Evolutionary conservation across 2,113 vertebrate genomes (phyloP).

Genomic region (Cercopithecus mona): DNA sequence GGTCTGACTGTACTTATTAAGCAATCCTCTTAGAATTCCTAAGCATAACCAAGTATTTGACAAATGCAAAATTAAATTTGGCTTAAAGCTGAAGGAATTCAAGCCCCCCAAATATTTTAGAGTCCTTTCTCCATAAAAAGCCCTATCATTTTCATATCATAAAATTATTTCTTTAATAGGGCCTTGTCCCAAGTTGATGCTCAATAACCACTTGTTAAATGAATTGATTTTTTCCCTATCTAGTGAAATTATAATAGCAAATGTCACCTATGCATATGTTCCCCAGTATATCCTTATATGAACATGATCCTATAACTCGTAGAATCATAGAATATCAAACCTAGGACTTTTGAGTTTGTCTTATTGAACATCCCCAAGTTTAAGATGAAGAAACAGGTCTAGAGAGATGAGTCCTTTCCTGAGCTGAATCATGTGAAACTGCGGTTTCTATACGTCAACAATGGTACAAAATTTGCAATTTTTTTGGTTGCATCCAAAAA

Average conservation of each 20-base stretch:
- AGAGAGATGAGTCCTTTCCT: background rate
- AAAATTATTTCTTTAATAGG: background rate
- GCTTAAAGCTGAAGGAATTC: constrained; percentile 31
- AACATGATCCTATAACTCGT: background rate
- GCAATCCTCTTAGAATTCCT: constrained; percentile 55
- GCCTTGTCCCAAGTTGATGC: background rate
- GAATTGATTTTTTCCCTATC: background rate
- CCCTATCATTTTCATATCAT: background rate
- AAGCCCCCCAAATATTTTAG: constrained; percentile 23
- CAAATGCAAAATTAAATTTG: constrained; percentile 47
- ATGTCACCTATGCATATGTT: background rate
- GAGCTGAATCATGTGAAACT: background rate
- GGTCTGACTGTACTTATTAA: constrained; percentile 27
- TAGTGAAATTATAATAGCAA: background rate
- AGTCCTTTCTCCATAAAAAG: background rate
- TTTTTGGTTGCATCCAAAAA: background rate
- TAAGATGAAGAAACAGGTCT: constrained; percentile 22
- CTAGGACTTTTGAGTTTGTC: background rate
- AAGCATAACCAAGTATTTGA: constrained; percentile 33
- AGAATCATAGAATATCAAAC: background rate
- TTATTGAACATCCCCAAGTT: background rate
- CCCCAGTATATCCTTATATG: background rate
- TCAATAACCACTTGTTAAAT: constrained; percentile 16
- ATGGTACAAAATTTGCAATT: background rate
- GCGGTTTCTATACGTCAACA: constrained; percentile 1